Base-by-base conservation (phyloP, 2,797 vertebrate species). In the Rhinichthys osculus region DNA sequence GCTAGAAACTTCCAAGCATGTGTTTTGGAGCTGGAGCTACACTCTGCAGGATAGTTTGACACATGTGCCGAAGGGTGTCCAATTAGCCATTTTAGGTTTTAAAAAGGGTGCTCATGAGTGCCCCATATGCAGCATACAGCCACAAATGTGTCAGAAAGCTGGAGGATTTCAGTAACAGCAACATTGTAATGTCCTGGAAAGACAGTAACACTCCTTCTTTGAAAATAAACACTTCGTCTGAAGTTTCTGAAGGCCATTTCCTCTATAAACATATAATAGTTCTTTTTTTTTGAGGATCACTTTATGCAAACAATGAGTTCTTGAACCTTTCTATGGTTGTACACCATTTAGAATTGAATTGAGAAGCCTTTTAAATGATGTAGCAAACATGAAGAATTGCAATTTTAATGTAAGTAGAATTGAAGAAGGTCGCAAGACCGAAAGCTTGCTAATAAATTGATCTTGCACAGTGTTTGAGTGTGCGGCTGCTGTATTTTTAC, bases 211-310 rank as follows among this genome's bases (percentile, higher is more conserved):
- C 74, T 73, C 86, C 17, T 23, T 69, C 33, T 66, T 33, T 74
- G 44, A 86, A 89, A 87, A 86, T 79, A 89, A 89, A 89, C 80
- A 81, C 23, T 38, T 62, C 17, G 35, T 89, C 50, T 42, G 81
- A 86, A 52, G 67, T 87, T 85, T 85, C 81, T 50, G 50, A 83
- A 84, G 79, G 47, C 77, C 76, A 44, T 81, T 81, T 85, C 67
- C 59, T 40, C 69, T 87, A 82, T 86, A 81, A 82, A 86, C 70
- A 85, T 33, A 40, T 59, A 35, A 54, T 79, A 84, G 62, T 78
- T 74, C 27, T 38, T 42, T 83, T 85, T 47, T 83, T 84, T 85
- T 40, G 35, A 54, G 66, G 50, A 69, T 82, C 57, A 21, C 54
- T 87, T 72, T 38, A 67, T 87, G 62, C 79, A 89, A 89, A 85